phyloP scores from a whole-genome alignment of 2,888 invertebrate species.

The Allolobophora icterica region DNA sequence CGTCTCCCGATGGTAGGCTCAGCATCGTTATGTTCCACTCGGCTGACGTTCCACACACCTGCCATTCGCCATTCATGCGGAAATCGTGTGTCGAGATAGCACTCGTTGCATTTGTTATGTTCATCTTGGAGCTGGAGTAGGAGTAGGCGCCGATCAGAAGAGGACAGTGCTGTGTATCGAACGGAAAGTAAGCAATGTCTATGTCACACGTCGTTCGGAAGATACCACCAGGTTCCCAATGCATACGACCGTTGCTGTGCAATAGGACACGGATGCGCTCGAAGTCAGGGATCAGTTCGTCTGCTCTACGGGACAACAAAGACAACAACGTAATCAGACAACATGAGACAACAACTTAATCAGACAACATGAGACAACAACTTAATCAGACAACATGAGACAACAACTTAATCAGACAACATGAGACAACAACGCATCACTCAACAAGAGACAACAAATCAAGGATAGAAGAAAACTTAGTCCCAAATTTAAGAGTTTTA shows the following conservation, averaged over 20 bases:
- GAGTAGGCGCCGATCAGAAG: slow-evolving; percentile 45
- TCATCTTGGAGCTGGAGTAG: slow-evolving; percentile 46
- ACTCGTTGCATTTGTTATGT: slow-evolving; percentile 44
- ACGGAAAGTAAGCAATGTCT: slow-evolving; percentile 45
- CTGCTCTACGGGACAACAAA: slow-evolving; percentile 37
- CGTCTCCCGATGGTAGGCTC: slow-evolving; percentile 42
- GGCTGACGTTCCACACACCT: slow-evolving; percentile 39
- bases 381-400: too few relatives aligned
- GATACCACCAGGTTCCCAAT: slow-evolving; percentile 43
- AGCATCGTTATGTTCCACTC: slow-evolving; percentile 46
- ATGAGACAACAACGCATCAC: too few relatives aligned
- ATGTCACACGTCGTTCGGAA: slow-evolving; percentile 24
- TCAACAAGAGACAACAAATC: too few relatives aligned
- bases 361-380: too few relatives aligned
- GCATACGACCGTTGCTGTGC: slow-evolving; percentile 30
- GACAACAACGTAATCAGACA: too few relatives aligned
- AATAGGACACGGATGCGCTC: slow-evolving; percentile 43
- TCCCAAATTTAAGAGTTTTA: too few relatives aligned
- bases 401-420: too few relatives aligned
- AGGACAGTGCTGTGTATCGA: slow-evolving; percentile 42
- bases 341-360: too few relatives aligned
- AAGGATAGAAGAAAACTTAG: too few relatives aligned
- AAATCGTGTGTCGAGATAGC: slow-evolving; percentile 45
- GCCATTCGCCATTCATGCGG: slow-evolving; percentile 47
- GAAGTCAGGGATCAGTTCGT: slow-evolving; percentile 45